Base-by-base conservation (phyloP, 2,113 vertebrate genomes). In the Scomber colias region DNA sequence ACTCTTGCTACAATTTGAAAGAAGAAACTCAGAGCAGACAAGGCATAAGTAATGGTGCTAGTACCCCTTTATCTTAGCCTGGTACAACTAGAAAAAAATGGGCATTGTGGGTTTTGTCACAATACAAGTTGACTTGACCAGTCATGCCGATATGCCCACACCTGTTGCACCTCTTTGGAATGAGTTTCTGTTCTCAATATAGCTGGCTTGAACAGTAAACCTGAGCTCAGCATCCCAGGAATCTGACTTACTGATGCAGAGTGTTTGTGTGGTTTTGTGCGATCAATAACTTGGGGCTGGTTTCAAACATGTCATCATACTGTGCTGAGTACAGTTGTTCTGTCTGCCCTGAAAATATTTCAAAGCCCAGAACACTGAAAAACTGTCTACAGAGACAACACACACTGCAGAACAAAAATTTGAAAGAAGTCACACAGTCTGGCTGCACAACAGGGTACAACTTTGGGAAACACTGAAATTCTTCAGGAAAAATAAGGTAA, bases 111-210 rank as follows among this genome's bases (percentile, higher is more conserved):
- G 63, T 63, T 51, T 69, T n/a, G 31, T 45, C 30, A n/a, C 16
- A 78, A 35, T 48, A 40, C 35, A 49, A 69, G 51, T 10, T 40
- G 30, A 75, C 65, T 35, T 51, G 30, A 71, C 3, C 59, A 31
- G 4, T 59, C 48, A 49, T 27, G 24, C 24, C 3, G 24, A 27
- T 51, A 59, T 45, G 45, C 6, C 48, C 24, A 45, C 40, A 31
- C 46, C 69, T 75, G 70, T 45, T 57, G 27, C 69, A 12, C 53
- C 30, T 81, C 49, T 30, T 53, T 16, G 45, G 31, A 54, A 11
- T 21, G 1, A 35, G 27, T 82, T 82, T 78, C 53, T 14, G 14
- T 49, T 40, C 17, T 65, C 31, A 16, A 2, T n/a, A 53, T 35
- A 53, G 60, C 46, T 53, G 63, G 24, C n/a, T 70, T 16, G 12